Base-by-base conservation (phyloP, 2,888 invertebrate species). In the Pyrrhia umbra region DNA sequence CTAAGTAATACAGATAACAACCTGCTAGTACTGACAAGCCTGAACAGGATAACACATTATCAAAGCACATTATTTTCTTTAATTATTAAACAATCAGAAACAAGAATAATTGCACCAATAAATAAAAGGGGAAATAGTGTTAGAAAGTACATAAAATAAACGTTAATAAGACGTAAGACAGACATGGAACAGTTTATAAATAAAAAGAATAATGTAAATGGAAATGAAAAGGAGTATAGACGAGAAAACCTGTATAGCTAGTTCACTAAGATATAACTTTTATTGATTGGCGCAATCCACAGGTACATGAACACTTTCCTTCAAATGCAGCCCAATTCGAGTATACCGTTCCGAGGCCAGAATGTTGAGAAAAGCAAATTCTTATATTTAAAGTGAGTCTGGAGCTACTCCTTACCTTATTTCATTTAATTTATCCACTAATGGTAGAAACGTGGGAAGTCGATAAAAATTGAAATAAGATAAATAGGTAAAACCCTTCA, bases 281-380 rank as follows among this genome's bases (percentile, higher is more conserved):
- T 87, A 88, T 87, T 89, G 70, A 92, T 91, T 91, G 91, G 90
- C 88, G 90, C 90, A 93, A 91, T 86, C 83, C 67, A 90, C 92
- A 94, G 93, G 94, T 94, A 94, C 93, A 87, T 88, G 83, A 86
- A 89, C 80, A 87, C 84, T 88, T 89, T 88, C 77, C 83, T 81
- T 85, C 81, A 87, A 89, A 87, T 81, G 82, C 83, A 89, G 88
- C 88, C 88, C 76, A 84, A 88, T 85, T 84, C 75, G 78, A 84
- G 80, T 83, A 83, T 80, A 83, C 76, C 65, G 74, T 73, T 83
- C 77, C 77, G 74, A 90, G 89, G 90, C 90, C 87, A 85, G 81
- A 88, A 80, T 87, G 85, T 87, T 81, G 82, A 84, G 86, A 86
- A 85, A 91, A 89, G 90, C 88, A 83, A 74, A 79, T 80, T 82